Evolutionary conservation across 2,797 vertebrate species (phyloP).

Genomic region (Gephyroberyx darwinii): DNA sequence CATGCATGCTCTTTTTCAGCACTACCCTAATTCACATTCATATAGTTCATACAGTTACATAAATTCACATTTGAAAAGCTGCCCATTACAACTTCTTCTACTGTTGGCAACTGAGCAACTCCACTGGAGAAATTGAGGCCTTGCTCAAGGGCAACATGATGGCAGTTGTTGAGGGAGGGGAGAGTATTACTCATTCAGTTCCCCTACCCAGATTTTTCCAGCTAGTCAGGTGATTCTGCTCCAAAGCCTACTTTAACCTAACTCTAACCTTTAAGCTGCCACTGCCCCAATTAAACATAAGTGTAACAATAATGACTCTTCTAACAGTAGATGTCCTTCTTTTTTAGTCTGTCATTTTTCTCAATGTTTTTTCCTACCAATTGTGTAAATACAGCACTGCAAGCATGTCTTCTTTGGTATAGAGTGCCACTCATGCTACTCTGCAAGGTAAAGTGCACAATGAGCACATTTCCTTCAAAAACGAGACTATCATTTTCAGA

Average conservation of each 20-base stretch:
- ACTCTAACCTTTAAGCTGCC: conserved; percentile 45
- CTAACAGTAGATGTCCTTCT: conserved; percentile 32
- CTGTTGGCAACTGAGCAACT: background rate
- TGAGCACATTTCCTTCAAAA: conserved; percentile 78
- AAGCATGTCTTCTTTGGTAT: conserved; percentile 61
- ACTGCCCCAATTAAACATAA: conserved; percentile 52
- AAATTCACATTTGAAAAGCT: background rate
- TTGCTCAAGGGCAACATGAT: conserved; percentile 31
- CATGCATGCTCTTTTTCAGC: background rate
- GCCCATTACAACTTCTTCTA: background rate
- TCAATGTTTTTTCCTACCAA: conserved; percentile 38
- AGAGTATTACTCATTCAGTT: conserved; percentile 34
- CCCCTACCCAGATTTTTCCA: conserved; percentile 29
- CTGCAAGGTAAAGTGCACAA: conserved; percentile 76
- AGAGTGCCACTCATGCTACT: conserved; percentile 63
- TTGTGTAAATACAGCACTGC: conserved; percentile 59
- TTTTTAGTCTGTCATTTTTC: conserved; percentile 49
- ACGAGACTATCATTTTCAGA: conserved; percentile 77
- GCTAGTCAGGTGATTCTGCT: conserved; percentile 28
- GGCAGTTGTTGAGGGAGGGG: conserved; percentile 22
- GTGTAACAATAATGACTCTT: conserved; percentile 48
- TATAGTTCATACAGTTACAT: background rate
- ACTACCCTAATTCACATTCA: background rate
- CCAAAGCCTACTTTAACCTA: conserved; percentile 44
- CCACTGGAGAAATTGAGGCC: conserved; percentile 9